Conservation (phyloP, 2,888 invertebrate genomes). For the Brenthis daphne region DNA sequence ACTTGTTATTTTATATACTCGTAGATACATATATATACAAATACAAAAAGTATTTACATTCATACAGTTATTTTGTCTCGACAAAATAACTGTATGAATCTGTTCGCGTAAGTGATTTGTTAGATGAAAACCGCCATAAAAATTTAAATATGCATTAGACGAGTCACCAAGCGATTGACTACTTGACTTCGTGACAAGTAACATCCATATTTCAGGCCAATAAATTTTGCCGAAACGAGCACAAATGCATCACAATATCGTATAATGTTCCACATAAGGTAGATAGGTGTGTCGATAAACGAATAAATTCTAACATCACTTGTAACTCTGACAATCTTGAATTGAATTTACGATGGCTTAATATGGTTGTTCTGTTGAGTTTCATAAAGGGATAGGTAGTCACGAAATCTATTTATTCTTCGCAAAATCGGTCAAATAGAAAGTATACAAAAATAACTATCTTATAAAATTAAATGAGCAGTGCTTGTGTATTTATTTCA, state of each 20-base stretch:
- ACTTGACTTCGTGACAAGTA: slow-evolving; percentile 21
- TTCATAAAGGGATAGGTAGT: slow-evolving; percentile 17
- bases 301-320: slow-evolving; percentile 32
- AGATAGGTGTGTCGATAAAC: slow-evolving; percentile 29
- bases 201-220: slow-evolving; percentile 32
- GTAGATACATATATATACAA: too few species aligned
- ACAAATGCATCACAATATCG: slow-evolving; percentile 29
- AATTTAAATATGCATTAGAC: slow-evolving; percentile 6
- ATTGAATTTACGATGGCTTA: slow-evolving; percentile 26
- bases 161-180: slow-evolving; percentile 9
- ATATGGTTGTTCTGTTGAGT: slow-evolving; percentile 23
- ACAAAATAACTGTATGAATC: too few species aligned
- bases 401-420: slow-evolving; percentile 1
- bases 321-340: slow-evolving; percentile 27
- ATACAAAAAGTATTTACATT: too few species aligned
- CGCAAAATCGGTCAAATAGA: background rate
- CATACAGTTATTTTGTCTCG: too few species aligned
- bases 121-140: background rate
- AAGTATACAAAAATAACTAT: background rate
- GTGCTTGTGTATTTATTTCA: too few species aligned
- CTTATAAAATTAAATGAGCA: too few species aligned
- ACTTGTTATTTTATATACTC: too few species aligned
- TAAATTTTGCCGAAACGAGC: slow-evolving; percentile 35
- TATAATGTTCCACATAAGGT: slow-evolving; percentile 30
- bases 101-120: background rate